A percentile compares a stretch with the other conserved stretches of the same genome.
phyloP scores from a whole-genome alignment of 2,888 invertebrate genomes.

The Limnephilus marmoratus region DNA sequence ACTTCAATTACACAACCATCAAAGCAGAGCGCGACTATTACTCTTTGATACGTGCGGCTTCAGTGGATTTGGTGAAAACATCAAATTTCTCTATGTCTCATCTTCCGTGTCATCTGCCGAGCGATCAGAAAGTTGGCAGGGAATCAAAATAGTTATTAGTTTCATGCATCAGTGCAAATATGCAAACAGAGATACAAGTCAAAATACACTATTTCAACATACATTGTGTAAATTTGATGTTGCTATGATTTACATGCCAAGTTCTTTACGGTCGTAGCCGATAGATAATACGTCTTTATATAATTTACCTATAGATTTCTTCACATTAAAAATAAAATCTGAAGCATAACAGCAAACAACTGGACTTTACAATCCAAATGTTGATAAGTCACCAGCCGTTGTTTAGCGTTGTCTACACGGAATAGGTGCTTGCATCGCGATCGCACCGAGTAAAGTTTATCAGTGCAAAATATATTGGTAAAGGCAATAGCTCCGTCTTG shows the following conservation, averaged over 20 bases:
- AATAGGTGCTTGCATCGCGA: too few species aligned
- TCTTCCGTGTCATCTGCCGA: background rate
- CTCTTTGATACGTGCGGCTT: background rate
- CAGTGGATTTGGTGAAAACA: background rate
- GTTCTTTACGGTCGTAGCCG: background rate
- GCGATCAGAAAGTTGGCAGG: background rate
- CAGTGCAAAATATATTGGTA: too few species aligned
- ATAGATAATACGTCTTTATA: background rate
- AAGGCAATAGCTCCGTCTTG: too few species aligned
- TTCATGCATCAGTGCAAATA: background rate
- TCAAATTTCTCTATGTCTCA: background rate
- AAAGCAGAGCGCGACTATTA: background rate
- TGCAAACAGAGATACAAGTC: background rate
- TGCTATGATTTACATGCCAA: background rate
- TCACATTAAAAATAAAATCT: background rate
- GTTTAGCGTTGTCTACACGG: background rate
- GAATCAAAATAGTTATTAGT: background rate
- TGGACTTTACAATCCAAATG: background rate
- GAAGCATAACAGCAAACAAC: background rate
- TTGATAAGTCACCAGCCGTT: background rate
- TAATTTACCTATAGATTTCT: background rate
- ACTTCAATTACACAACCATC: background rate
- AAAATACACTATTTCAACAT: background rate
- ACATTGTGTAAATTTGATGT: background rate
- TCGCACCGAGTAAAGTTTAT: too few species aligned